Evolutionary conservation across 2,113 vertebrate genomes (phyloP), one percentile per base, ranked within the genome.

Genomic region (Elaphurus davidianus): DNA sequence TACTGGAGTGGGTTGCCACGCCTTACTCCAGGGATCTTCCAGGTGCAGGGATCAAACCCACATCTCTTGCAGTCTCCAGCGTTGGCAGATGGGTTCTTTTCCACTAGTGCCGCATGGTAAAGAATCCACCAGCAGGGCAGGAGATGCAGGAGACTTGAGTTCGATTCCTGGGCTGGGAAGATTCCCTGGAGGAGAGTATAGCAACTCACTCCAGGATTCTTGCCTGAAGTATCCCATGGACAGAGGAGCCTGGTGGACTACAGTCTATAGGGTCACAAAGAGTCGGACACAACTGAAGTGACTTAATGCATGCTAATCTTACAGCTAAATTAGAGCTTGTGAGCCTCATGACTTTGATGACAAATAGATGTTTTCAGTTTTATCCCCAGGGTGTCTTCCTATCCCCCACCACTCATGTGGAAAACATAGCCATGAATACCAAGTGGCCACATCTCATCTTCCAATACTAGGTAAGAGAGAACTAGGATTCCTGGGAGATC

Each of bases 391-490:
- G 10, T 9, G 0, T 9, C n/a, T 64, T 67, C 33, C 25, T 30
- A 1, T 17, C 16, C 1, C 4, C 10, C 0, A 21, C 62, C 1
- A 1, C n/a, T 76, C 36, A n/a, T 3, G 27, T 25, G 25, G 33
- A 40, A 8, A 27, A 60, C 5, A 6, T 10, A 8, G 13, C 12
- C 16, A 3, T 7, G 30, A 5, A 13, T 4, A 4, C 4, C 7
- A 3, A 33, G 3, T 16, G 43, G 2, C 15, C 2, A 27, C 15
- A 3, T 28, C 12, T 27, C 7, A 45, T 64, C 52, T 27, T 64
- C 15, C 8, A 57, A 13, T 27, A 11, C 27, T 28, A 78, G 47
- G 8, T 47, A 27, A 14, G 43, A 94, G 45, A 57, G 45, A 62
- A 64, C 12, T 6, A 33, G 59, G 36, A 0, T 57, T 86, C n/a